A percentile compares a stretch with the other conserved stretches of the same genome.
These are phyloP conservation scores for Echinarachnius parma DNA, from an alignment of 53 echinoderm and acorn worm genomes.

Conservation along the genomic window DNA sequence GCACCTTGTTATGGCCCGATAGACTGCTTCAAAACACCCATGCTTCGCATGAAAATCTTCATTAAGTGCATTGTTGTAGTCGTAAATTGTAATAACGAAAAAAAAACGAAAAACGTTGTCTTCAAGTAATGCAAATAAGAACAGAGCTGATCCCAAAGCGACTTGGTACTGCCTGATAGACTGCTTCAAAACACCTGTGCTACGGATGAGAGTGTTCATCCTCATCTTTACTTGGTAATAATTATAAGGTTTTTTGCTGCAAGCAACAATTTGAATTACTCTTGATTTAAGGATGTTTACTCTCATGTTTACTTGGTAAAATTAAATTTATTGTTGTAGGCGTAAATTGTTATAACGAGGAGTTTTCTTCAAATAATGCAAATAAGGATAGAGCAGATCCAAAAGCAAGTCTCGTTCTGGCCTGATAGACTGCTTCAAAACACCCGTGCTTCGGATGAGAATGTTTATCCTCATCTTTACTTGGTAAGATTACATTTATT, in stretches of 20 bases:
- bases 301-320: not conserved
- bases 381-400: no score
- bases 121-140: no score
- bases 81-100: no score
- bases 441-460: conserved; percentile 64
- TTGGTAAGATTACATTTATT: conserved; percentile 56
- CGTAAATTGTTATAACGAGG: no score
- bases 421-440: conserved; percentile 75
- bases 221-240: conserved; percentile 74
- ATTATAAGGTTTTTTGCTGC: not conserved
- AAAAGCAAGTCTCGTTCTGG: no score
- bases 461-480: conserved; percentile 64
- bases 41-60: conserved; percentile 61
- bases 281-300: not conserved
- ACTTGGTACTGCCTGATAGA: no score
- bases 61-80: no score
- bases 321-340: no score
- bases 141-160: no score
- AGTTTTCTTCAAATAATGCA: no score
- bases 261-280: not conserved
- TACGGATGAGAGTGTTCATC: not conserved
- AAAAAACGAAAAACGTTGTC: no score
- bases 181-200: not conserved
- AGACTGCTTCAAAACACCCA: conserved; percentile 73
- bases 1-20: conserved; percentile 34